phyloP scores from a whole-genome alignment of 2,113 vertebrate genomes.

The Casuarius casuarius region DNA sequence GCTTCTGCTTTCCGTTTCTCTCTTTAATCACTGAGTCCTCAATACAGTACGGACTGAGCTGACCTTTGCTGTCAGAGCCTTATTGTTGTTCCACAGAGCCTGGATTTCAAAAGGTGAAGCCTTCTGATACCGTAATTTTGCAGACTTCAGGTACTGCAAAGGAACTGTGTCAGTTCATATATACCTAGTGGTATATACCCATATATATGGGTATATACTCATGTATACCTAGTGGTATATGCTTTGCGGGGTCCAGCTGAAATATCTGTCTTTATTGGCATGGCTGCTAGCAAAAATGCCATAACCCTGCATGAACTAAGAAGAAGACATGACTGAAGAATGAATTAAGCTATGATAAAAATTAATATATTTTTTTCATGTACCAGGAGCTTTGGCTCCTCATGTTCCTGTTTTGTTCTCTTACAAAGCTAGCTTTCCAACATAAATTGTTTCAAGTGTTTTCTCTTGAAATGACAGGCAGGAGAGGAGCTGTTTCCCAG shows the following conservation, averaged over 20 bases:
- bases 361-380: background rate
- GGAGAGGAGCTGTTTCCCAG: slow-evolving; percentile 78
- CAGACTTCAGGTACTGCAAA: background rate
- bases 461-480: slow-evolving; percentile 65
- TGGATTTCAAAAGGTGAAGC: background rate
- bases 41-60: background rate
- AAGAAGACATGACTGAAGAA: background rate
- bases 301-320: background rate
- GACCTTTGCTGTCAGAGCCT: background rate
- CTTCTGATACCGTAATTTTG: background rate
- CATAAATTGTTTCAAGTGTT: background rate
- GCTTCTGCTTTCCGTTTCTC: background rate
- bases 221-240: background rate
- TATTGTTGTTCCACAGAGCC: background rate
- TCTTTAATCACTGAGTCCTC: background rate
- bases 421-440: background rate
- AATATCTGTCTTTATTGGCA: background rate
- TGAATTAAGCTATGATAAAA: background rate
- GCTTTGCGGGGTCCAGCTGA: background rate
- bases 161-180: background rate
- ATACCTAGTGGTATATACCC: background rate
- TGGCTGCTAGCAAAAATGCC: background rate
- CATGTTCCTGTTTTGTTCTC: background rate
- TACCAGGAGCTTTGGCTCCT: background rate
- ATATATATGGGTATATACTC: too few species aligned